Evolutionary conservation across 2,797 vertebrate genomes (phyloP), one percentile per base, ranked within the genome.

Genomic region (Lates japonicus): DNA sequence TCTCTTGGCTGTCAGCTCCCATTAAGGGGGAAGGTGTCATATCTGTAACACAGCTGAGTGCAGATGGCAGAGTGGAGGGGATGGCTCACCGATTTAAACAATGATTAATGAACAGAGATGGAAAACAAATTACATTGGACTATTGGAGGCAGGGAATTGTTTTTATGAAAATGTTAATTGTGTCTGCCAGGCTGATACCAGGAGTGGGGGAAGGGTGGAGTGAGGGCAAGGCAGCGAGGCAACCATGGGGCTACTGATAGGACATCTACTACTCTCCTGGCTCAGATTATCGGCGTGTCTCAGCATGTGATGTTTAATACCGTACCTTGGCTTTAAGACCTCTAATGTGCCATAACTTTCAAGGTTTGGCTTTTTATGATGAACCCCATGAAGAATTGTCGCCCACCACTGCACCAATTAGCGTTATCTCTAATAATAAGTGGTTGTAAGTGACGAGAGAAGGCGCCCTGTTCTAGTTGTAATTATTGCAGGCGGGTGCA

Each of bases 91-190:
- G 98, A 99, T 99, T 99, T 99, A 99, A 99, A 99, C 98, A 99
- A 99, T 99, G 98, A 99, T 99, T 99, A 99, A 99, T 99, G 98
- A 99, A 99, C 98, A 99, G 98, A 99, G 98, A 99, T 99, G 97
- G 98, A 98, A 99, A 99, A 99, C 98, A 98, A 99, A 99, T 99
- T 99, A 98, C 97, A 97, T 98, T 96, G 97, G 98, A 98, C 97
- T 97, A 98, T 99, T 94, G 96, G 96, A 98, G 97, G 97, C 97
- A 97, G 97, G 97, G 97, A 98, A 98, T 98, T 97, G 98, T 98
- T 99, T 98, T 95, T 97, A 97, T 97, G 97, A 98, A 98, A 98
- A 98, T 98, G 98, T 98, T 98, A 95, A 97, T 98, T 97, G 98
- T 97, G 96, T 97, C 97, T 99, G 97, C 97, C 96, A 95, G 96